These are phyloP conservation scores for Ennomos quercinarius DNA, from an alignment of 2,888 invertebrate genomes.

Conservation along the genomic window DNA sequence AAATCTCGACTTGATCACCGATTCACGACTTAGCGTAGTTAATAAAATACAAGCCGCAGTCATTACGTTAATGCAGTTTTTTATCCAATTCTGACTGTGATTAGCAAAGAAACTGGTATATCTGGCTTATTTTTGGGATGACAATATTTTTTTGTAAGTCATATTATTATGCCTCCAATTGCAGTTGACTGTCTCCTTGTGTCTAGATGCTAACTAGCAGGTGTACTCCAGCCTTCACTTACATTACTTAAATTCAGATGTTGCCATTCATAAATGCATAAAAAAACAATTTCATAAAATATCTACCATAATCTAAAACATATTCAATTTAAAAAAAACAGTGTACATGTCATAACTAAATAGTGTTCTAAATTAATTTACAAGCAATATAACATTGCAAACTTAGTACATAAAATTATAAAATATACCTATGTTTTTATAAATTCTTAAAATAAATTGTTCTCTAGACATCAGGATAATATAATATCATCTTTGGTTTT, in stretches of 20 bases:
- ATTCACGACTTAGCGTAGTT: no score
- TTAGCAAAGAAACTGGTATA: no score
- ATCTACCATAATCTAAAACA: conserved; percentile 32
- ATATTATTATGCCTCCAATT: no score
- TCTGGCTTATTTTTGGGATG: no score
- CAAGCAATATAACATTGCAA: conserved; percentile 26
- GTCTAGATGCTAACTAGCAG: background rate
- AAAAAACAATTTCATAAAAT: conserved; percentile 37
- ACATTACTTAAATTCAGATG: conserved; percentile 16
- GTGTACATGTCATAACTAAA: conserved; percentile 40
- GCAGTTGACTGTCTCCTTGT: no score
- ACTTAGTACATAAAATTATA: conserved; percentile 38
- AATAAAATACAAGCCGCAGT: no score
- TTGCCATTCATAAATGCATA: conserved; percentile 35
- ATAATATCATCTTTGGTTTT: conserved; percentile 82
- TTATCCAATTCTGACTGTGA: no score
- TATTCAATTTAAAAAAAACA: conserved; percentile 30
- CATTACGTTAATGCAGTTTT: no score
- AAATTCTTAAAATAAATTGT: conserved; percentile 54
- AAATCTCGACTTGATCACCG: no score
- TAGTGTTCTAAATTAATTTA: conserved; percentile 29
- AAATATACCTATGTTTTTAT: conserved; percentile 45
- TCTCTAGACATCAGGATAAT: conserved; percentile 51
- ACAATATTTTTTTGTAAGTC: no score
- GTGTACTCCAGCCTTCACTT: background rate